These are phyloP conservation scores for Bombus soroeensis DNA, from an alignment of 1,140 invertebrate genomes.

Conservation along the genomic window DNA sequence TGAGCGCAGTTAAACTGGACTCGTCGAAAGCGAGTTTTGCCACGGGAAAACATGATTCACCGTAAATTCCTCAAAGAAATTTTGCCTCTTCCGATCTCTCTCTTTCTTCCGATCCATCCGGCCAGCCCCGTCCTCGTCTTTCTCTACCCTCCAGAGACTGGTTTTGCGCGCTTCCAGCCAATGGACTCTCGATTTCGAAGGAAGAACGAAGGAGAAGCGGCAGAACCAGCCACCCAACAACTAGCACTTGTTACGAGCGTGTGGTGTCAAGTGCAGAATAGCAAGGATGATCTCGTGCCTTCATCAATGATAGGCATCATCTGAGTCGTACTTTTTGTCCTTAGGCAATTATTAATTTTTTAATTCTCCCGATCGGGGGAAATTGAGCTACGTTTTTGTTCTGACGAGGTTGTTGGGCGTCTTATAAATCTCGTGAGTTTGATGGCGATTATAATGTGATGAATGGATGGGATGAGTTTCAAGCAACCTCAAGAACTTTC, in stretches of 20 bases:
- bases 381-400: too few species aligned
- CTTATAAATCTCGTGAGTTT: too few species aligned
- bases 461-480: too few species aligned
- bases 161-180: constrained; percentile 64
- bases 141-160: constrained; percentile 61
- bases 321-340: not conserved
- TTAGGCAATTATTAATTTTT: not conserved
- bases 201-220: constrained; percentile 50
- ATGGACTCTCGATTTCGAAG: constrained; percentile 72
- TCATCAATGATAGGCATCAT: not conserved
- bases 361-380: not conserved
- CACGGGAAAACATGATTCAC: constrained; percentile 66
- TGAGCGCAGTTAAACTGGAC: not conserved
- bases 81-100: constrained; percentile 11
- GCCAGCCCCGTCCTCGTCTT: constrained; percentile 30
- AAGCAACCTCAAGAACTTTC: too few species aligned
- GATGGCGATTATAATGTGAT: too few species aligned
- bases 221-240: constrained; percentile 50
- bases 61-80: constrained; percentile 48
- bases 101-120: constrained; percentile 1
- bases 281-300: constrained; percentile 45
- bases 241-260: constrained; percentile 63
- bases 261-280: constrained; percentile 60
- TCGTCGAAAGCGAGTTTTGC: constrained; percentile 54
- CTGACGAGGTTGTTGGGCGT: too few species aligned